Evolutionary conservation across 2,113 vertebrate species (phyloP).

Genomic region (Strix uralensis): DNA sequence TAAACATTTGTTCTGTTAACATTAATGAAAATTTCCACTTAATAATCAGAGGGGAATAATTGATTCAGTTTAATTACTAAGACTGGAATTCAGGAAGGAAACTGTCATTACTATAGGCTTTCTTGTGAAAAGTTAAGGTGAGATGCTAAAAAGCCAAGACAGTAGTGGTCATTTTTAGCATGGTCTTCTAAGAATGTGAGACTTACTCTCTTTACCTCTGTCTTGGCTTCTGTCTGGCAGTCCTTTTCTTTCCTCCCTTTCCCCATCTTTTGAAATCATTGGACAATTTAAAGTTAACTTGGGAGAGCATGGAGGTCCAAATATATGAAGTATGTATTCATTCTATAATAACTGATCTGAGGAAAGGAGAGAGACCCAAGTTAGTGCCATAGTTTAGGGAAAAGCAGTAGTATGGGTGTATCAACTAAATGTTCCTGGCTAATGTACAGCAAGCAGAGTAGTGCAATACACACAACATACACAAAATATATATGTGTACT

Average conservation of each 20-base stretch:
- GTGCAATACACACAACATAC: not conserved
- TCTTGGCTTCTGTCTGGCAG: not conserved
- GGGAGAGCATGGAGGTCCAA: not conserved
- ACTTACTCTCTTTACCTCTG: not conserved
- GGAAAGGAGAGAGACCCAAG: not conserved
- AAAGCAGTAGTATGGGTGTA: not conserved
- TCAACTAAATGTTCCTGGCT: not conserved
- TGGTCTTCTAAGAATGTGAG: not conserved
- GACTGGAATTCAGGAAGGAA: not conserved
- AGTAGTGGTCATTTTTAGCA: not conserved
- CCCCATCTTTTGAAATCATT: not conserved
- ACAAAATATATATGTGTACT: not conserved
- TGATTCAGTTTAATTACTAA: not conserved
- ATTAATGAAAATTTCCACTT: not conserved
- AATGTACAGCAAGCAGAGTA: not conserved
- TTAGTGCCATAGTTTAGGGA: not conserved
- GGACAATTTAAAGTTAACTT: not conserved
- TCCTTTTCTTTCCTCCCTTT: not conserved
- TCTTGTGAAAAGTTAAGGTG: not conserved
- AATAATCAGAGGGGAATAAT: not conserved
- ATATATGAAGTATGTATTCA: not conserved
- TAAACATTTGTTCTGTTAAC: slow-evolving; percentile 3
- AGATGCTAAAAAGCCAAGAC: not conserved
- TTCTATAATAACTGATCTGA: not conserved
- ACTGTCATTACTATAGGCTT: not conserved